Conservation (phyloP, 1,140 invertebrate species). For the Sitophilus oryzae region DNA sequence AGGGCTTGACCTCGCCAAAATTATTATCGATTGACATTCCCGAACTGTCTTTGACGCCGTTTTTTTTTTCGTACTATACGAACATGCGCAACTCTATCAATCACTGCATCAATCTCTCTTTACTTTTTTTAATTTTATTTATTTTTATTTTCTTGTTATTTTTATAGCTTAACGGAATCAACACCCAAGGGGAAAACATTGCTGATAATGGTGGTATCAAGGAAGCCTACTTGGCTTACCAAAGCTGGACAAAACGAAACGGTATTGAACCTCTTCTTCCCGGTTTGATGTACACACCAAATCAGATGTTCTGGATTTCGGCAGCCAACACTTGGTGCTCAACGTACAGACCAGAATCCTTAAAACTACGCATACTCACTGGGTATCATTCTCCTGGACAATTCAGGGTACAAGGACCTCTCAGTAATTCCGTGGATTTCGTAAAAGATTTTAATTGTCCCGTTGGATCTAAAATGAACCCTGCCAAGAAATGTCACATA, state of each 20-base stretch:
- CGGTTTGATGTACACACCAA: slow-evolving; percentile 43
- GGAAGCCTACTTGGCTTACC: slow-evolving; percentile 55
- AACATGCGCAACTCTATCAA: no score
- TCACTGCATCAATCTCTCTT: no score
- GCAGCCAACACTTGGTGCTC: slow-evolving; percentile 65
- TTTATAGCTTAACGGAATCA: slow-evolving; percentile 54
- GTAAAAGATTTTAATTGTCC: slow-evolving; percentile 82
- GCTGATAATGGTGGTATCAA: slow-evolving; percentile 65
- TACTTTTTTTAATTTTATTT: no score
- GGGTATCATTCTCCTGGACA: slow-evolving; percentile 71
- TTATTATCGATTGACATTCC: no score
- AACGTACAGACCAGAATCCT: slow-evolving; percentile 62
- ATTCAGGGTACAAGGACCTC: slow-evolving; percentile 80
- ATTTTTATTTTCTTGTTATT: no score
- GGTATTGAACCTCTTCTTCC: slow-evolving; percentile 45
- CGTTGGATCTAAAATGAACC: slow-evolving; percentile 77
- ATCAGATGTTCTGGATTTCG: slow-evolving; percentile 74
- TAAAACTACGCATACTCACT: slow-evolving; percentile 68
- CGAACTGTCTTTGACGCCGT: no score
- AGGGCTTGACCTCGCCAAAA: no score
- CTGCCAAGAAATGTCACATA: slow-evolving; percentile 75
- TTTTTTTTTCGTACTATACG: no score
- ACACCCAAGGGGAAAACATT: slow-evolving; percentile 62
- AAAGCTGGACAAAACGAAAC: slow-evolving; percentile 43
- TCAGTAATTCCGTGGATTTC: slow-evolving; percentile 88